Base-by-base conservation (phyloP, 30 jellyfish, hydroid and myxozoan species). In the Aurelia coerulea region DNA sequence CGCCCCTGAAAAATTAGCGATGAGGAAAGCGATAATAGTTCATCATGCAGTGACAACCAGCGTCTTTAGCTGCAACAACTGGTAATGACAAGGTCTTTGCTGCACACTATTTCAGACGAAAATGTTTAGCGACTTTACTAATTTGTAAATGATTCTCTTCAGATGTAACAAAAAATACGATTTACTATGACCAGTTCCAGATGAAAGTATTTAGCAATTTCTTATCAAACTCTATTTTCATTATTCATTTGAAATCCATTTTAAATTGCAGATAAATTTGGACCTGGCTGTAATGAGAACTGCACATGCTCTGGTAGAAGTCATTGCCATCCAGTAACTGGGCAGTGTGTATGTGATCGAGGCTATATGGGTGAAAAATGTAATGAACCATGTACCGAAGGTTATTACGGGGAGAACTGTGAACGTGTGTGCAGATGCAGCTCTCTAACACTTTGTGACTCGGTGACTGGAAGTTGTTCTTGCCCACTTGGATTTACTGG, bases 401-500 rank as follows among this genome's bases (percentile, higher is more conserved):
- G 97, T 2, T 53, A 31, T 33, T 90, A 53, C 69, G 97, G 97
- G 1, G 74, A 18, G 14, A 42, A 75, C 13, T 90, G 97, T 65
- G 67, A 59, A 67, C 29, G 65, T 11, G 37, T 16, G 9, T 90
- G 97, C 63, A 34, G 53, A 12, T 90, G 97, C 41, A 54, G 79
- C 23, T 51, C 85, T 5, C 33, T 31, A 2, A 71, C 94, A 9
- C 37, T 52, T 6, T 90, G 97, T 58, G 90, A 90, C 71, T 87
- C 75, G 29, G 84, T 59, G 37, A 71, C 87, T 68, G 97, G 97
- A 3, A 62, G 84, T 59, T 90, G 97, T 37, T 72, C 46, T 49
- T 90, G 97, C 50, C 87, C 88, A 11, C 73, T 62, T 42, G 94
- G 97, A 4, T 90, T n/a, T 59, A 52, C 39, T 76, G 97, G 97